These are phyloP conservation scores for Drosophila ficusphila DNA, from an alignment of 1,140 invertebrate genomes.

Conservation along the genomic window DNA sequence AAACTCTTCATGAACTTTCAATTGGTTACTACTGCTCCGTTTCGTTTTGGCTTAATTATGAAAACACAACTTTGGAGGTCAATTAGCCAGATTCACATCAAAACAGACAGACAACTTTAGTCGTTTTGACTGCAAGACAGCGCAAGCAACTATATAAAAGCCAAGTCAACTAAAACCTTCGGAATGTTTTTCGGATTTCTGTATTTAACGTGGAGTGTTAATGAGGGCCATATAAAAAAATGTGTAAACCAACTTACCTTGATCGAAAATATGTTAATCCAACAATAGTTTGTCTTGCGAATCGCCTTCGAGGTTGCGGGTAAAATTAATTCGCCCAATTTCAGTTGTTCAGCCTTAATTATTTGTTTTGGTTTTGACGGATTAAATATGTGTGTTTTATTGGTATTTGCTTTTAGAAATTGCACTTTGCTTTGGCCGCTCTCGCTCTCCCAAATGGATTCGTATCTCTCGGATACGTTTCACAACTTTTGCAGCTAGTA, in stretches of 20 bases:
- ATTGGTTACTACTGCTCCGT: conserved; percentile 18
- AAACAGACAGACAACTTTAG: conserved; percentile 22
- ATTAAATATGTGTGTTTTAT: conserved; percentile 16
- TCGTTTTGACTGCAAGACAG: conserved; percentile 29
- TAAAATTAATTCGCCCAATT: conserved; percentile 2
- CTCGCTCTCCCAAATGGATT: conserved; percentile 13
- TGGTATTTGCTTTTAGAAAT: conserved; percentile 42
- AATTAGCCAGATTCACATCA: conserved; percentile 66
- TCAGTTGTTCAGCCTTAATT: conserved; percentile 33
- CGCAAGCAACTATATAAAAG: conserved; percentile 24
- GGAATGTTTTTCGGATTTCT: conserved; percentile 20
- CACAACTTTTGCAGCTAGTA: conserved; percentile 53
- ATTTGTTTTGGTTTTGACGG: conserved; percentile 60
- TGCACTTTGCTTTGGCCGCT: conserved; percentile 53
- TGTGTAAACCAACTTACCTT: conserved; percentile 51
- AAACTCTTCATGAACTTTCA: conserved; percentile 47
- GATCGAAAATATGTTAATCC: conserved; percentile 59
- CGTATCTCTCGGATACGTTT: conserved; percentile 60
- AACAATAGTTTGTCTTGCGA: conserved; percentile 39
- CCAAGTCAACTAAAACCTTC: conserved; percentile 53
- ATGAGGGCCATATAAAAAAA: conserved; percentile 46
- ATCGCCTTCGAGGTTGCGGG: conserved; percentile 16
- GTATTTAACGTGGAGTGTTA: conserved; percentile 16
- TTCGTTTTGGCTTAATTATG: conserved; percentile 35
- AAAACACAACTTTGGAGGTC: conserved; percentile 69